Evolutionary conservation across 1,140 invertebrate species (phyloP).

Genomic region (Dreissena polymorpha): DNA sequence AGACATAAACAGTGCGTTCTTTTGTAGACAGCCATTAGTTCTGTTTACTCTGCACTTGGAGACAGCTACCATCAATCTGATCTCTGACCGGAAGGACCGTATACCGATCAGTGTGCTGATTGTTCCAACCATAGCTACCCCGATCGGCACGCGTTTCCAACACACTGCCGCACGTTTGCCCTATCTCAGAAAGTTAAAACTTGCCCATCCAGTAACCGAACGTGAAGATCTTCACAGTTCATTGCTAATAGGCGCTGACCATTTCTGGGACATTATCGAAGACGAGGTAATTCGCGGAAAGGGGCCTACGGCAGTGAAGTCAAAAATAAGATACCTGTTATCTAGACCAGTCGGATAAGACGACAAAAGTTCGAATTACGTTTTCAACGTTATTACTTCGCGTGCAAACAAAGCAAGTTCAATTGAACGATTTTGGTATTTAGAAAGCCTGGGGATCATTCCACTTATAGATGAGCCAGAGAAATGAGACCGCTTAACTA

Average conservation of each 20-base stretch:
- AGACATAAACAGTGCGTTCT: background rate
- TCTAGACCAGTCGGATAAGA: slow-evolving; percentile 11
- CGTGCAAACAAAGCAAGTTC: background rate
- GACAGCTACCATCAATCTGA: background rate
- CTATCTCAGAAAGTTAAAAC: slow-evolving; percentile 27
- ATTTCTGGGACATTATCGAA: too few relatives aligned
- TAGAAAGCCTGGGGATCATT: slow-evolving; percentile 1
- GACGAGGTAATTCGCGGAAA: slow-evolving; percentile 31
- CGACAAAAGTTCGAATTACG: background rate
- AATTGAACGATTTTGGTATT: slow-evolving; percentile 27
- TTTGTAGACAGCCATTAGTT: slow-evolving; percentile 13
- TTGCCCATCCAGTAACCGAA: slow-evolving; percentile 30
- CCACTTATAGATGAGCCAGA: background rate
- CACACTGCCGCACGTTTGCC: background rate
- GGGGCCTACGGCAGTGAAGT: slow-evolving; percentile 38
- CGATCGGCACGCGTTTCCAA: slow-evolving; percentile 1
- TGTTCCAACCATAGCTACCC: slow-evolving; percentile 27
- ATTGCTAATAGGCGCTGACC: slow-evolving; percentile 32
- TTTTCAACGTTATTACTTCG: background rate
- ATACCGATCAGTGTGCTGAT: slow-evolving; percentile 40
- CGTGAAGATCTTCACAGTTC: slow-evolving; percentile 22
- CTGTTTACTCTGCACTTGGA: slow-evolving; percentile 1
- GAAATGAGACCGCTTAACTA: background rate
- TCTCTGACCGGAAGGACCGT: background rate
- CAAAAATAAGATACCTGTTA: slow-evolving; percentile 48